phyloP scores from a whole-genome alignment of 2,888 invertebrate species.

The Pegoplata infirma region DNA sequence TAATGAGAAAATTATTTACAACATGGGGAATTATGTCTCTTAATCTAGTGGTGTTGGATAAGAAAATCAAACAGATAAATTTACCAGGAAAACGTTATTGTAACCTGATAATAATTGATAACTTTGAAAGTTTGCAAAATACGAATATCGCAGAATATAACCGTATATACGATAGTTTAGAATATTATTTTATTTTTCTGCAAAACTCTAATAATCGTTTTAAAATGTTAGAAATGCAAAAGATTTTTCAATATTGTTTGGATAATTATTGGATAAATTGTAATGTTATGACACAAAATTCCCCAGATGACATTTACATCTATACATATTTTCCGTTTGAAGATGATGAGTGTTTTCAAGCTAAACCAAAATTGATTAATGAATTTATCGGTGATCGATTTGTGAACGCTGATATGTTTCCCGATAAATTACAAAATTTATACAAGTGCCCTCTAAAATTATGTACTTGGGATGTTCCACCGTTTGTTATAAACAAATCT shows the following conservation, averaged over 20 bases:
- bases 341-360: constrained; percentile 61
- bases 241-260: constrained; percentile 74
- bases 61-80: constrained; percentile 2
- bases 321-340: constrained; percentile 71
- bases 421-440: constrained; percentile 67
- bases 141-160: constrained; percentile 65
- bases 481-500: constrained; percentile 28
- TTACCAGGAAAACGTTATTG: constrained; percentile 46
- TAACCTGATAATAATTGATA: constrained; percentile 66
- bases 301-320: constrained; percentile 67
- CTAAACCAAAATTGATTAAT: constrained; percentile 64
- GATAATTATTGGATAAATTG: constrained; percentile 71
- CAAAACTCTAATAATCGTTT: constrained; percentile 68
- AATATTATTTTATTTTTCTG: constrained; percentile 71
- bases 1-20: constrained; percentile 65
- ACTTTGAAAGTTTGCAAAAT: constrained; percentile 69
- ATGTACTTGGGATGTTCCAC: constrained; percentile 57
- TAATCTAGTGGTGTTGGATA: constrained; percentile 62
- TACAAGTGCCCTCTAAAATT: constrained; percentile 63
- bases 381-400: constrained; percentile 63
- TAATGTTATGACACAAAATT: constrained; percentile 70
- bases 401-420: constrained; percentile 65
- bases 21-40: constrained; percentile 66
- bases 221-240: constrained; percentile 67
- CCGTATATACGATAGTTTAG: constrained; percentile 67